Percentiles rank a stretch among this genome's conserved stretches.
Conservation (phyloP, 2,113 vertebrate genomes). For the Syngnathoides biaculeatus region DNA sequence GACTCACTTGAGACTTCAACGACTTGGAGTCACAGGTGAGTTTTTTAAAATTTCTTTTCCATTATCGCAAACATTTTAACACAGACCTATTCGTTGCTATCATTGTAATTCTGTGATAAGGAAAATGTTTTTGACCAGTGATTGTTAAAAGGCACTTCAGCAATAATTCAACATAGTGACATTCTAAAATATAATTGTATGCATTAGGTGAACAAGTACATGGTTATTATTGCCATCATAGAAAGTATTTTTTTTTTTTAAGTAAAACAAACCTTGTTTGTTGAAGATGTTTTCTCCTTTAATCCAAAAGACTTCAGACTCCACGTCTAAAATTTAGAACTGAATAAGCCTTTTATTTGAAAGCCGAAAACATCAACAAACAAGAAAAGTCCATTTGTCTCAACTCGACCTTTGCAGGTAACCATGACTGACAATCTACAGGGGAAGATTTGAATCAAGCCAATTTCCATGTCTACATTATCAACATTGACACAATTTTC, state of each 20-base stretch:
- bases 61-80: neutral
- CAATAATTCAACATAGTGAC: neutral
- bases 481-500: neutral
- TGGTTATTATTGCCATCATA: neutral
- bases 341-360: neutral
- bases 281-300: too few species aligned
- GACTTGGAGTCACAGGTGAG: conserved; percentile 16
- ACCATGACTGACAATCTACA: neutral
- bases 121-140: neutral
- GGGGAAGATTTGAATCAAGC: neutral
- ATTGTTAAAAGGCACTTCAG: too few species aligned
- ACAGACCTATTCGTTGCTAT: neutral
- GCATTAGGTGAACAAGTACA: neutral
- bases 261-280: neutral
- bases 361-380: neutral
- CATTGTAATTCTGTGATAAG: neutral
- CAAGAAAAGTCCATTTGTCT: neutral
- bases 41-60: neutral
- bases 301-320: neutral
- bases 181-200: neutral
- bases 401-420: neutral
- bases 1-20: conserved; percentile 17
- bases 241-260: too few species aligned
- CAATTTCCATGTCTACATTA: neutral
- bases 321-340: neutral